phyloP scores from a whole-genome alignment of 2,113 vertebrate species.

The Phycodurus eques region DNA sequence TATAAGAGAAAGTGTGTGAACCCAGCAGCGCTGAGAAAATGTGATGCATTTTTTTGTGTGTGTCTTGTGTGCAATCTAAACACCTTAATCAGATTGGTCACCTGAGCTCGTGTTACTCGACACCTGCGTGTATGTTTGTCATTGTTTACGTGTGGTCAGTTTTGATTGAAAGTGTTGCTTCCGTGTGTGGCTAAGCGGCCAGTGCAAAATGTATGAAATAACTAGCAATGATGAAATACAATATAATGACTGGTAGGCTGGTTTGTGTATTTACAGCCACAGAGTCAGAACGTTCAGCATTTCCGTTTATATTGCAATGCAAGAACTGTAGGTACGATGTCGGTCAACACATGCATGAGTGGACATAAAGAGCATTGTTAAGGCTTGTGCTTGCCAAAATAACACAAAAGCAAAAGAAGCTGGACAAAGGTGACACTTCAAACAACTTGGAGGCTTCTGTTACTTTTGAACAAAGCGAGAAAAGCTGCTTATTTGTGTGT shows the following conservation, averaged over 20 bases:
- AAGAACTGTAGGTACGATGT: neutral
- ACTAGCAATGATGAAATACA: no score
- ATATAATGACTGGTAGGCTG: no score
- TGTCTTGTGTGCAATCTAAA: conserved; percentile 16
- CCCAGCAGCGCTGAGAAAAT: neutral
- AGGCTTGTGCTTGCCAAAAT: neutral
- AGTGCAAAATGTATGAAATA: no score
- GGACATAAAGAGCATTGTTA: neutral
- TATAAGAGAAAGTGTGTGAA: conserved; percentile 10
- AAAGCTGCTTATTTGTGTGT: no score
- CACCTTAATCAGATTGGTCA: conserved; percentile 45
- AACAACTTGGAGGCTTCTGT: no score
- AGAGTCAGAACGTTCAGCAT: no score
- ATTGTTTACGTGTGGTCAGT: no score
- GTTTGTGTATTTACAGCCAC: no score
- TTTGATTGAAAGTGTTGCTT: neutral
- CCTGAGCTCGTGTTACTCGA: conserved; percentile 28
- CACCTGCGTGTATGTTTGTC: conserved; percentile 6
- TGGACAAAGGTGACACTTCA: neutral
- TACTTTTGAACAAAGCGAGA: no score
- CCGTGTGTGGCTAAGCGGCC: no score
- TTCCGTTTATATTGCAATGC: neutral
- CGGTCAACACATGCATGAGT: neutral
- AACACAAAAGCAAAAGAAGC: neutral
- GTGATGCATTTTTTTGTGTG: neutral